Evolutionary conservation across 2,888 invertebrate genomes (phyloP).

Genomic region (Drosophila nr. fundita): DNA sequence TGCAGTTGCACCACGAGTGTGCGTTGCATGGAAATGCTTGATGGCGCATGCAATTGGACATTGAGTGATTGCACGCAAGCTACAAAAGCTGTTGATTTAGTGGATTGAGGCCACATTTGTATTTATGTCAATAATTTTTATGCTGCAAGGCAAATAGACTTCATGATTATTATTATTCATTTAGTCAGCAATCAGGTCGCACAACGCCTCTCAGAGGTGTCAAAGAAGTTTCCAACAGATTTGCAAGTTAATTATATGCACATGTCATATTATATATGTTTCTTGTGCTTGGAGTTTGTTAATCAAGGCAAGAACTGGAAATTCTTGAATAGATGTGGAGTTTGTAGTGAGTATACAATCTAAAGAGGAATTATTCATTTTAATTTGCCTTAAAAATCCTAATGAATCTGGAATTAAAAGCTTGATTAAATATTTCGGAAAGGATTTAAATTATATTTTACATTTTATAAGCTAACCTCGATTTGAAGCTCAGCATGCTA

Average conservation of each 20-base stretch:
- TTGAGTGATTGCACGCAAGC: constrained; percentile 61
- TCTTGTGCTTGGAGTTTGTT: neutral
- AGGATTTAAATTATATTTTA: neutral
- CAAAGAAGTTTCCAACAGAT: neutral
- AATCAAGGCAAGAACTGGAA: neutral
- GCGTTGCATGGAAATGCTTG: constrained; percentile 34
- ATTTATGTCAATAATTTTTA: constrained; percentile 1
- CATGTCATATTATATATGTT: neutral
- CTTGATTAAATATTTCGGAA: neutral
- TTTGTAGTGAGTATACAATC: neutral
- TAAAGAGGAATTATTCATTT: neutral
- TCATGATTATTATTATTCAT: neutral
- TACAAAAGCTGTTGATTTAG: constrained; percentile 34
- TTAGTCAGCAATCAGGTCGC: neutral
- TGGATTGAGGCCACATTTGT: constrained; percentile 14
- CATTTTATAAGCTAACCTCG: no score
- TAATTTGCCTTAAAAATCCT: neutral
- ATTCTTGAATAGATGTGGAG: fast-evolving
- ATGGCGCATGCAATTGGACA: constrained; percentile 60
- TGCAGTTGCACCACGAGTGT: neutral
- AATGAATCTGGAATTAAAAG: neutral
- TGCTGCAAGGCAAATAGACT: neutral
- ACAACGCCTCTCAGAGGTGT: neutral
- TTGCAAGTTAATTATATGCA: neutral
- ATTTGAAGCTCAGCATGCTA: neutral